Percentiles rank a stretch among this genome's conserved stretches.
Evolutionary conservation across 2,888 invertebrate species (phyloP).

Genomic region (Lithophane semibrunnea): DNA sequence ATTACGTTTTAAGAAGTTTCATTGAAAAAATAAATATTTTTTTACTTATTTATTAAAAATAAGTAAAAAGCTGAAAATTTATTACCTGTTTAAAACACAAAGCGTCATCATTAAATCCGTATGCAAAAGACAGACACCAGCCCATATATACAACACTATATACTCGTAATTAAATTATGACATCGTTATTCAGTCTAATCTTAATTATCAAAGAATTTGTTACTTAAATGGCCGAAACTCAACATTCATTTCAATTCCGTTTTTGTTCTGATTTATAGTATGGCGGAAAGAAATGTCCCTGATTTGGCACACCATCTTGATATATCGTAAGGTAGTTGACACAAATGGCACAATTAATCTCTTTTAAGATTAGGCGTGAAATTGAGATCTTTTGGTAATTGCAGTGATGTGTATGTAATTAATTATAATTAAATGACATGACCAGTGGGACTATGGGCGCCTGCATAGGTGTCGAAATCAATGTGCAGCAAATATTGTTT

Average conservation of each 20-base stretch:
- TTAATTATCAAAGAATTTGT: too few species aligned
- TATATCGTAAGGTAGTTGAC: slow-evolving; percentile 17
- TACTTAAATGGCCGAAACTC: too few species aligned
- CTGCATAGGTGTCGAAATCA: too few species aligned
- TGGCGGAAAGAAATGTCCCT: background rate
- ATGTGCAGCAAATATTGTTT: too few species aligned
- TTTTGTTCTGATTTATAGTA: background rate
- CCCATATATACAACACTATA: background rate
- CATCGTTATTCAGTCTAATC: too few species aligned
- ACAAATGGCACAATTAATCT: slow-evolving; percentile 32
- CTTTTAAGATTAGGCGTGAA: slow-evolving; percentile 27
- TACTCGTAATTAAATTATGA: too few species aligned
- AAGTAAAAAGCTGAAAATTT: background rate
- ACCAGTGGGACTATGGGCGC: too few species aligned
- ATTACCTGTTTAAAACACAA: too few species aligned
- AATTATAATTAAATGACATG: slow-evolving; percentile 31
- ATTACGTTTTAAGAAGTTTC: background rate
- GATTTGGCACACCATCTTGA: slow-evolving; percentile 10
- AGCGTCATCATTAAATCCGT: background rate
- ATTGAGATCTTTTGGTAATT: slow-evolving; percentile 22
- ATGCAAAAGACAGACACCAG: background rate
- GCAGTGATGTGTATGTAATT: slow-evolving; percentile 23
- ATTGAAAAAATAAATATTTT: background rate
- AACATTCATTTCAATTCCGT: background rate
- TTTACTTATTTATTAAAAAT: background rate